phyloP scores from a whole-genome alignment of 1,140 invertebrate genomes.

The Aphelenchoides fujianensis region DNA sequence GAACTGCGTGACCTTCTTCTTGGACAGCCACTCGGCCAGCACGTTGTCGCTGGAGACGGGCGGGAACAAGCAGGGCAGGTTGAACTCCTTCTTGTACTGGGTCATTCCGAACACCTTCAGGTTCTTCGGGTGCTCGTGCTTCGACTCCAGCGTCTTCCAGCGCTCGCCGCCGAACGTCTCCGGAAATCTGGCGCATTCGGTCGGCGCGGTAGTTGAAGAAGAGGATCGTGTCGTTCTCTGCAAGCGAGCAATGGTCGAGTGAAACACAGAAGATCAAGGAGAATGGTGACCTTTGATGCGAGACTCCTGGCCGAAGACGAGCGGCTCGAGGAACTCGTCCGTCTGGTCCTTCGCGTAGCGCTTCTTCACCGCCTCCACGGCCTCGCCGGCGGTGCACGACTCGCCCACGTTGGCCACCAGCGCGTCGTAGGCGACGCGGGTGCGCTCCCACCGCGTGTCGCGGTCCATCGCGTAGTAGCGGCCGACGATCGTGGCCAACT shows the following conservation, averaged over 20 bases:
- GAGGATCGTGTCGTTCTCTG: conserved; percentile 65
- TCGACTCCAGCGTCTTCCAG: conserved; percentile 62
- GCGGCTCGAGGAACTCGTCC: conserved; percentile 66
- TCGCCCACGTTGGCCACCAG: conserved; percentile 64
- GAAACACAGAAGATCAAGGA: neutral
- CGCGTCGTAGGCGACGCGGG: conserved; percentile 65
- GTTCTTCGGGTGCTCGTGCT: conserved; percentile 57
- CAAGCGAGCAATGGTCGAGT: conserved; percentile 15
- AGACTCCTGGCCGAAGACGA: conserved; percentile 63
- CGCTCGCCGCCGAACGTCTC: conserved; percentile 63
- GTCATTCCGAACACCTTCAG: conserved; percentile 63
- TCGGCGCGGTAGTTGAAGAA: conserved; percentile 66
- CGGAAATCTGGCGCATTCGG: conserved; percentile 64
- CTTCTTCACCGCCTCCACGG: conserved; percentile 57
- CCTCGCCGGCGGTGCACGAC: conserved; percentile 46
- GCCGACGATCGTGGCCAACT: conserved; percentile 64
- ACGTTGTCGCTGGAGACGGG: conserved; percentile 64
- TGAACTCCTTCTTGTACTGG: conserved; percentile 66
- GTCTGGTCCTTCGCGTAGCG: conserved; percentile 62
- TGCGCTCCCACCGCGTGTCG: conserved; percentile 60
- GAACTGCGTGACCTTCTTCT: conserved; percentile 62
- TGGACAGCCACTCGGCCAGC: conserved; percentile 64
- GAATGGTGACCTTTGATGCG: conserved; percentile 56
- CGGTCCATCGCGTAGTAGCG: conserved; percentile 68
- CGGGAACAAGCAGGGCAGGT: conserved; percentile 64